phyloP scores from a whole-genome alignment of 2,797 vertebrate species.

The Threskiornis aethiopicus region DNA sequence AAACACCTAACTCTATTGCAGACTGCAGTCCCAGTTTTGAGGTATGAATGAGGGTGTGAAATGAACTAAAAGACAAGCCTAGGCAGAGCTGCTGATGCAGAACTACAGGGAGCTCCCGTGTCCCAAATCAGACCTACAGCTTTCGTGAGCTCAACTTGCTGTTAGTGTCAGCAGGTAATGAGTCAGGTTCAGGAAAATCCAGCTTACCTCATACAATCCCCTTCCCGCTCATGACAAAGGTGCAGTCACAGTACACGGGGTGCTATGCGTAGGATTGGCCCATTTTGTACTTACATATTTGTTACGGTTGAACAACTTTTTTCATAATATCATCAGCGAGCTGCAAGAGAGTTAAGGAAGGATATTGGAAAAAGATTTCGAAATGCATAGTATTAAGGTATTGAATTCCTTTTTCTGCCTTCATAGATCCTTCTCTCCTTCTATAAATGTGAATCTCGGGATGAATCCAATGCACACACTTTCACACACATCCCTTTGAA shows the following conservation, averaged over 20 bases:
- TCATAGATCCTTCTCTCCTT: not conserved
- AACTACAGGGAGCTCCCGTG: not conserved
- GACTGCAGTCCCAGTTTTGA: not conserved
- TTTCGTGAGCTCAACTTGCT: not conserved
- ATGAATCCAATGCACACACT: not conserved
- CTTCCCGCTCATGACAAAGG: not conserved
- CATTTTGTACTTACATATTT: not conserved
- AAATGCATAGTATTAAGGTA: not conserved
- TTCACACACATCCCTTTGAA: not conserved
- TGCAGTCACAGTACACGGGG: accelerated
- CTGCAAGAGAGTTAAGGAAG: not conserved
- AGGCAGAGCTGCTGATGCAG: not conserved
- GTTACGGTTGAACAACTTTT: not conserved
- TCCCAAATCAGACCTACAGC: not conserved
- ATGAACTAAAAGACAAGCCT: not conserved
- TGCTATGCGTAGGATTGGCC: not conserved
- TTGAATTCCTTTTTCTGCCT: not conserved
- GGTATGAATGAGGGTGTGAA: not conserved
- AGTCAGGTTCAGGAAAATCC: not conserved
- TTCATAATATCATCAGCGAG: not conserved
- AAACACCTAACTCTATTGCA: not conserved
- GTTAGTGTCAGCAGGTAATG: not conserved
- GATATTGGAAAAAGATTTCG: not conserved
- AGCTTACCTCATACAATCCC: not conserved
- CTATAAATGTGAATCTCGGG: not conserved